Conservation (phyloP, 2,797 vertebrate genomes). For the Monodelphis domestica region DNA sequence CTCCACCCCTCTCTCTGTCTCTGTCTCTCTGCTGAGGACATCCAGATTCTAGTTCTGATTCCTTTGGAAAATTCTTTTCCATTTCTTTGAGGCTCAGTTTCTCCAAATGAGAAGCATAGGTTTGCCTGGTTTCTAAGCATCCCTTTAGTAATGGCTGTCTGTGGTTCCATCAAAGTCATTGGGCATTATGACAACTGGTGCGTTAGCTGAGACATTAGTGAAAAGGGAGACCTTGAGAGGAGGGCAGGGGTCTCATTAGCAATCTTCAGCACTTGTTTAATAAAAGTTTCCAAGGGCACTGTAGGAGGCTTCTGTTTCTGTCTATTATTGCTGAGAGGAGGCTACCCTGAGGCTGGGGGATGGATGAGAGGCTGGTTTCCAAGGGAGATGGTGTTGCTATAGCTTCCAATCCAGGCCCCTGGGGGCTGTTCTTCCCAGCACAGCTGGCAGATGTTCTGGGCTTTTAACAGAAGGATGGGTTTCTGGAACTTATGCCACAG, state of each 20-base stretch:
- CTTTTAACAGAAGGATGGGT: slow-evolving; percentile 88
- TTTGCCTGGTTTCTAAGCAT: not conserved
- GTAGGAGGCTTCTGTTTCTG: not conserved
- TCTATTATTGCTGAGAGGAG: not conserved
- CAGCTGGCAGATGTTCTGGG: slow-evolving; percentile 91
- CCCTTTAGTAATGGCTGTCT: not conserved
- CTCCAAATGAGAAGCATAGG: not conserved
- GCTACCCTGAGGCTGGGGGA: not conserved
- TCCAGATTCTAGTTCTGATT: not conserved
- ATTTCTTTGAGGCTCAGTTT: not conserved
- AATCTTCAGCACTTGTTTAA: not conserved
- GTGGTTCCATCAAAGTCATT: not conserved
- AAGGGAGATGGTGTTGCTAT: slow-evolving; percentile 90
- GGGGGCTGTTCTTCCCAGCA: slow-evolving; percentile 93
- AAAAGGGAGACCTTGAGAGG: not conserved
- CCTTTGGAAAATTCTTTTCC: not conserved
- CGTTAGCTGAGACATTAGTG: not conserved
- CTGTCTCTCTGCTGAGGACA: not conserved
- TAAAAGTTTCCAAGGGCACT: not conserved
- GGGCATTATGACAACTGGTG: not conserved
- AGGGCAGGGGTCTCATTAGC: not conserved
- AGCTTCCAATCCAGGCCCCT: slow-evolving; percentile 95
- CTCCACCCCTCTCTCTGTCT: not conserved
- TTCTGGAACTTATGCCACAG: slow-evolving; percentile 81
- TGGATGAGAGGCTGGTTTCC: not conserved